These are phyloP conservation scores for Lepidurus packardi DNA, from an alignment of 1,140 invertebrate species.

Conservation along the genomic window DNA sequence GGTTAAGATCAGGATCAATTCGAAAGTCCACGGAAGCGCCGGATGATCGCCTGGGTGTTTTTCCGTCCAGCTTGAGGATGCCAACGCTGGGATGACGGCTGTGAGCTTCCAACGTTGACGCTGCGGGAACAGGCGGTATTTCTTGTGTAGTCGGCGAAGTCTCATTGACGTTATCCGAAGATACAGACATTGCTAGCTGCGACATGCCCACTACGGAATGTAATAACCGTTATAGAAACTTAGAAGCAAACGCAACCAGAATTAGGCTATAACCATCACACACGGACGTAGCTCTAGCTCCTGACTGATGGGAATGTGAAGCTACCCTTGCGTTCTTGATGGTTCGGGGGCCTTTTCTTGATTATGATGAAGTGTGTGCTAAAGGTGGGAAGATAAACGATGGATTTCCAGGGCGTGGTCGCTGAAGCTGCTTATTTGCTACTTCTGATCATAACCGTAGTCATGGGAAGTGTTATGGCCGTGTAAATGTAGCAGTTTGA, in stretches of 20 bases:
- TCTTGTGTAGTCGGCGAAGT: background rate
- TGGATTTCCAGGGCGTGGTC: slow-evolving; percentile 6
- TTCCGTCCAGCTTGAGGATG: slow-evolving; percentile 47
- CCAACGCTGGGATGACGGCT: slow-evolving; percentile 40
- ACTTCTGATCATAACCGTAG: background rate
- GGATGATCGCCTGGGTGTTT: slow-evolving; percentile 48
- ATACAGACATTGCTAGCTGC: background rate
- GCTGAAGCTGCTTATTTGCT: background rate
- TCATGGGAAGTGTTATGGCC: background rate
- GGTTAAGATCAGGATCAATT: slow-evolving; percentile 31
- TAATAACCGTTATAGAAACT: background rate
- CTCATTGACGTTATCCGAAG: background rate
- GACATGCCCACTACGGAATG: background rate
- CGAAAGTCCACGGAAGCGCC: slow-evolving; percentile 50
- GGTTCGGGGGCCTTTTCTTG: background rate
- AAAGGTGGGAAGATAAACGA: background rate
- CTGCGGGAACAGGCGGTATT: slow-evolving; percentile 26
- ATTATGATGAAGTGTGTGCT: background rate
- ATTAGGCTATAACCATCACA: background rate
- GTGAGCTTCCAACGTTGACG: background rate
- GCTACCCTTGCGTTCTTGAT: background rate
- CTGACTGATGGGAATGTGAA: slow-evolving; percentile 9
- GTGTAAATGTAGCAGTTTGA: background rate
- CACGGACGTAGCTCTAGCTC: background rate
- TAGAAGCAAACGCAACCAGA: background rate